Evolutionary conservation across 1,140 invertebrate genomes (phyloP), one percentile per base, ranked within the genome.

Genomic region (Hypothenemus hampei): DNA sequence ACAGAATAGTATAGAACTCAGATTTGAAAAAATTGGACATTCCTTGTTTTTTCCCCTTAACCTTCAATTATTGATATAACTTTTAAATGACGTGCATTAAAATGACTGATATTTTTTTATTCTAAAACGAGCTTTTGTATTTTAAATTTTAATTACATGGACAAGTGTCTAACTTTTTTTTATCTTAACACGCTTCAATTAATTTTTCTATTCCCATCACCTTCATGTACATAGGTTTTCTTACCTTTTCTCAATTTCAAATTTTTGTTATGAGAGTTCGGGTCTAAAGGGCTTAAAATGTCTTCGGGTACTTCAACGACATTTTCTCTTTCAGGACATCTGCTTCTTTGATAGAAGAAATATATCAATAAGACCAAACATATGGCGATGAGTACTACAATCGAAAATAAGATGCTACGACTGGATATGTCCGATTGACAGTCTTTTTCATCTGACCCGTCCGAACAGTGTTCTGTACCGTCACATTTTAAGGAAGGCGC

Each of bases 371-470:
- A 26, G n/a, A 69, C 64, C 1, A 71, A 65, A 13, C 75, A 51
- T 2, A 36, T 19, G 3, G 35, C 8, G 19, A 56, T 19, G 26
- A 6, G 33, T 1, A 48, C 8, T 13, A 29, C 29, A 10, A 41
- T 48, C 3, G 59, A 21, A 16, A 63, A 45, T 4, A 62, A 57
- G 20, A 64, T 39, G 13, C 19, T 29, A 3, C 16, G n/a, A 23
- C 44, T 57, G 10, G 35, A 50, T 13, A 51, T 15, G 11, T 45
- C 46, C 1, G 23, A 6, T 35, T 49, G 37, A 75, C 76, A 75
- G 1, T 77, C 71, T 4, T 76, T 73, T 66, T 89, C 86, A 66
- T 89, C 85, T 2, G 83, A 80, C 2, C 84, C 84, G 65, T 88
- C 85, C 1, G 81, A 80, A 65, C 86, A 89, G 65, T 87, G 77